Evolutionary conservation across 2,888 invertebrate genomes (phyloP).

Genomic region (Eristalinus aeneus): DNA sequence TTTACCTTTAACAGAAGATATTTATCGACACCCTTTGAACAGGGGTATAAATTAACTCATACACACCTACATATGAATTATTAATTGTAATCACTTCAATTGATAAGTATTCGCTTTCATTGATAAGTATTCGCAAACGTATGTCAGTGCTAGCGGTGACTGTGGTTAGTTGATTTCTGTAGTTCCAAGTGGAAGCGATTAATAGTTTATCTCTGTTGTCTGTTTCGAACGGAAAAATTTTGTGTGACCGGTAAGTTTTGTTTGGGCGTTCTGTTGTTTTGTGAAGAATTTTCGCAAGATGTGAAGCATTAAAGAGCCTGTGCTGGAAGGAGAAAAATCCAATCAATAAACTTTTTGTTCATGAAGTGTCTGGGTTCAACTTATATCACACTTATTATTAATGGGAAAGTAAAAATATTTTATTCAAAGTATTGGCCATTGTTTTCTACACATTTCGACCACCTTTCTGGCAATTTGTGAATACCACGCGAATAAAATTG

Average conservation of each 20-base stretch:
- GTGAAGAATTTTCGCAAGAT: too few relatives aligned
- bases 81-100: background rate
- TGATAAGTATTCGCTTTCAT: background rate
- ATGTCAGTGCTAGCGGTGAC: background rate
- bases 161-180: background rate
- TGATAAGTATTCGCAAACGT: background rate
- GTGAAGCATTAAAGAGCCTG: too few relatives aligned
- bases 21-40: background rate
- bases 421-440: too few relatives aligned
- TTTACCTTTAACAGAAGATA: background rate
- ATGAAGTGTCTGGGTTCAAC: too few relatives aligned
- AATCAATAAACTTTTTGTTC: too few relatives aligned
- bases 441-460: too few relatives aligned
- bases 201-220: background rate
- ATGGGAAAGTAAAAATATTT: too few relatives aligned
- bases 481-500: too few relatives aligned
- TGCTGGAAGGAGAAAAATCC: too few relatives aligned
- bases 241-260: background rate
- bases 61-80: background rate
- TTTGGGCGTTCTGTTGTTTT: background rate
- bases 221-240: too few relatives aligned
- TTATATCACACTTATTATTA: too few relatives aligned
- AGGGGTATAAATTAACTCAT: background rate
- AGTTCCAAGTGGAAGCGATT: background rate
- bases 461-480: too few relatives aligned